These are phyloP conservation scores for Calidris pygmaea DNA, from an alignment of 2,113 vertebrate species.

Conservation along the genomic window DNA sequence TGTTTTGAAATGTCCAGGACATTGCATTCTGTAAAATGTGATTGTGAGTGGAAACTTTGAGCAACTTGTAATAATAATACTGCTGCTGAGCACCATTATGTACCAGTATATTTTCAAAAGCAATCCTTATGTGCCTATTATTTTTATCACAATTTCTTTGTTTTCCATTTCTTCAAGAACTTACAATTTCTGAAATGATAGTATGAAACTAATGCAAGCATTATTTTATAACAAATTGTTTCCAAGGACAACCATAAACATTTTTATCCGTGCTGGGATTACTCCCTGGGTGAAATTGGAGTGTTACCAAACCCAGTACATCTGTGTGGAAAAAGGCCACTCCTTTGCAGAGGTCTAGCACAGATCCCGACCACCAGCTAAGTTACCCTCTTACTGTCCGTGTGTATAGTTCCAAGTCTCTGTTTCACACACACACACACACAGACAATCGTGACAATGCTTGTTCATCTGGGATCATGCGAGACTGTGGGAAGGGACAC, in stretches of 20 bases:
- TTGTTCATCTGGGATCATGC: background rate
- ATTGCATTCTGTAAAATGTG: conserved; percentile 1
- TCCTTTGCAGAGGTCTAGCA: background rate
- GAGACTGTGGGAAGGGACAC: background rate
- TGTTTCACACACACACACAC: background rate
- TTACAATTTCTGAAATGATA: background rate
- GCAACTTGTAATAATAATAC: background rate
- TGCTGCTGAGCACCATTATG: background rate
- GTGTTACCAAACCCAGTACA: background rate
- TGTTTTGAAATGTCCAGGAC: conserved; percentile 21
- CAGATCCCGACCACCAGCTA: background rate
- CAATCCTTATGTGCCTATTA: background rate
- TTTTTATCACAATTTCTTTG: background rate
- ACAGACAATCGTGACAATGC: background rate
- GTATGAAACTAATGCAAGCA: background rate
- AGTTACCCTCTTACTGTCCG: background rate
- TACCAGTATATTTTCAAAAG: background rate
- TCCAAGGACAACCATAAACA: conserved; percentile 7
- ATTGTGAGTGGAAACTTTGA: conserved; percentile 27
- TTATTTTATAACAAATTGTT: background rate
- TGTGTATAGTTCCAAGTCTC: background rate
- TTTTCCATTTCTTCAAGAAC: background rate
- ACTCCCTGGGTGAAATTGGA: background rate
- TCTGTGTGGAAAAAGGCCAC: background rate
- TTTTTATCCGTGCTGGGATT: background rate